A percentile compares a stretch with the other conserved stretches of the same genome.
Conservation (phyloP, 2,797 vertebrate genomes). For the Lateolabrax maculatus region DNA sequence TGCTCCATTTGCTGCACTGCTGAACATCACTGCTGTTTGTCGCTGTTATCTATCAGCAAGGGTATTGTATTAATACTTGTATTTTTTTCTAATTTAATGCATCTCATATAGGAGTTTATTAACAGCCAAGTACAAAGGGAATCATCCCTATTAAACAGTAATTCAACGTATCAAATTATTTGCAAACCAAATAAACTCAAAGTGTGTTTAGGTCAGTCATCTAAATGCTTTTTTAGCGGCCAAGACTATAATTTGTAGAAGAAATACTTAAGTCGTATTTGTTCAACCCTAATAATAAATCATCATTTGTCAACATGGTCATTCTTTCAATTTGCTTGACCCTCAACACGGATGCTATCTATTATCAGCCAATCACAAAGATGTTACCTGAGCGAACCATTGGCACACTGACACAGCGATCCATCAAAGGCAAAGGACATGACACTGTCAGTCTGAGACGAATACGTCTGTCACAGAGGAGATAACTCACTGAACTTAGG, state of each 20-base stretch:
- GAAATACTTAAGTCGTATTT: background rate
- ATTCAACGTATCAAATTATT: background rate
- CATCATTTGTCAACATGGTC: background rate
- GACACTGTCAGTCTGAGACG: slow-evolving; percentile 59
- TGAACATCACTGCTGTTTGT: slow-evolving; percentile 12
- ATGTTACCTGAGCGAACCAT: slow-evolving; percentile 33
- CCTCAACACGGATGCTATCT: slow-evolving; percentile 24
- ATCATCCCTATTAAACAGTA: background rate
- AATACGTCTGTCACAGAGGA: slow-evolving; percentile 60
- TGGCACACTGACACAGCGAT: slow-evolving; percentile 39
- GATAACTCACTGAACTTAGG: slow-evolving; percentile 63
- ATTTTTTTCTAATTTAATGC: background rate
- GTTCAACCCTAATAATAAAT: background rate
- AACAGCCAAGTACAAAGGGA: background rate
- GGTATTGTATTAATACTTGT: background rate
- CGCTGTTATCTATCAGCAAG: background rate
- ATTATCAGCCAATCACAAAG: slow-evolving; percentile 47
- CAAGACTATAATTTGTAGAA: background rate
- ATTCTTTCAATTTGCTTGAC: slow-evolving; percentile 19
- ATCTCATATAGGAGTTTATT: background rate
- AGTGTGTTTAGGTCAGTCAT: background rate
- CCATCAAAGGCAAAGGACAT: slow-evolving; percentile 58
- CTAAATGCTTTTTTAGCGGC: slow-evolving; percentile 8
- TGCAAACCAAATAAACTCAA: background rate
- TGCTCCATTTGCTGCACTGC: background rate